Conservation (phyloP, 2,888 invertebrate species). For the Chymomyza caudatula region DNA sequence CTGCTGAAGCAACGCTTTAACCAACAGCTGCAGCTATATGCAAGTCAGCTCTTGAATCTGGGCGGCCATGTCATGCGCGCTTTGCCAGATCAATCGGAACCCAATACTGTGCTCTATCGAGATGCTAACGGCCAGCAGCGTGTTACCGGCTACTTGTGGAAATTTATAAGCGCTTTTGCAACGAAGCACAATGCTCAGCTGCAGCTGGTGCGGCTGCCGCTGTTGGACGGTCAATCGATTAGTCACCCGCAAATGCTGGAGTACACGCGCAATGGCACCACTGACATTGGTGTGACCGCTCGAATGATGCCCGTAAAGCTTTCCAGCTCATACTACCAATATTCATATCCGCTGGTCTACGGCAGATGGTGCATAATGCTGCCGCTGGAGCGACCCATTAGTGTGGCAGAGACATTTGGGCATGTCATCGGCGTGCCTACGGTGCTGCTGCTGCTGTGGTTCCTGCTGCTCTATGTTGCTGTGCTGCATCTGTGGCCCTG, state of each 20-base stretch:
- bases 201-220: slow-evolving; percentile 14
- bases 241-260: slow-evolving; percentile 27
- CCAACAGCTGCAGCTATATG: slow-evolving; percentile 18
- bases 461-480: background rate
- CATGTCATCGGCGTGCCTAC: slow-evolving; percentile 16
- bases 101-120: slow-evolving; percentile 29
- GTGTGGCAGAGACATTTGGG: slow-evolving; percentile 2
- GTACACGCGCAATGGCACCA: slow-evolving; percentile 31
- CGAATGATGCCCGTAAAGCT: background rate
- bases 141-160: slow-evolving; percentile 42
- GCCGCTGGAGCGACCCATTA: slow-evolving; percentile 34
- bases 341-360: slow-evolving; percentile 34
- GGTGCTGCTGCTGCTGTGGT: background rate
- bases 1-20: slow-evolving; percentile 7
- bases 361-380: slow-evolving; percentile 47
- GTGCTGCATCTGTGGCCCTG: background rate
- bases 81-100: slow-evolving; percentile 45
- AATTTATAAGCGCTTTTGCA: slow-evolving; percentile 32
- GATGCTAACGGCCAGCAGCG: slow-evolving; percentile 17
- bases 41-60: slow-evolving; percentile 30
- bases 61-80: slow-evolving; percentile 27
- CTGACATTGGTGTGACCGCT: slow-evolving; percentile 38
- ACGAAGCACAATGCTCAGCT: slow-evolving; percentile 21
- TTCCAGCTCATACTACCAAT: slow-evolving; percentile 15
- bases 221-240: background rate